A percentile compares a stretch with the other conserved stretches of the same genome.
These are phyloP conservation scores for Lepilemur septentrionalis DNA, from an alignment of 2,797 vertebrate genomes.

Conservation along the genomic window DNA sequence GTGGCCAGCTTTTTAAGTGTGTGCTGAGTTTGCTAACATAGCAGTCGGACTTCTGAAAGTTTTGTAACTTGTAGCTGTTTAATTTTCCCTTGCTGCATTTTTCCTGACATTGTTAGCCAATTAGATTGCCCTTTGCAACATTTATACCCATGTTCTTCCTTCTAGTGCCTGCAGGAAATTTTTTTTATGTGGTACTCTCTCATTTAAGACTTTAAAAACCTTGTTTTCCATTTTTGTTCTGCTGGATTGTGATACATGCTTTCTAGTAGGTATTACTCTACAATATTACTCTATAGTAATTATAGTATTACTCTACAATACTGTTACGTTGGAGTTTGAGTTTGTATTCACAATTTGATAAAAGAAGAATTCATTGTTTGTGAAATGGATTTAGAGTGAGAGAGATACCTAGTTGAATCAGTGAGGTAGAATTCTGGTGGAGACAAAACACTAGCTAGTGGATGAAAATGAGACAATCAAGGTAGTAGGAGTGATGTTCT, in stretches of 20 bases:
- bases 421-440: neutral
- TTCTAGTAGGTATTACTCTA: neutral
- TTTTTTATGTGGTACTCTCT: neutral
- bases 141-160: neutral
- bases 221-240: neutral
- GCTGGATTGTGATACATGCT: neutral
- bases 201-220: neutral
- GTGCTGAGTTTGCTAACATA: neutral
- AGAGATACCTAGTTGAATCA: neutral
- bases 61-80: neutral
- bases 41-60: neutral
- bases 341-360: slow-evolving; percentile 11
- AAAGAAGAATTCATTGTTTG: slow-evolving; percentile 1
- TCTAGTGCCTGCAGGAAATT: neutral
- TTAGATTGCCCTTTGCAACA: neutral
- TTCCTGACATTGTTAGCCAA: neutral
- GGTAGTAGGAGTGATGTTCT: neutral
- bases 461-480: neutral
- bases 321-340: neutral
- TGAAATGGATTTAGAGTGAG: neutral
- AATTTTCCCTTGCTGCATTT: neutral
- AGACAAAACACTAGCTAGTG: neutral
- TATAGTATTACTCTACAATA: neutral
- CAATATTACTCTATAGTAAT: no score
- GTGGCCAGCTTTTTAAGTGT: neutral